A percentile compares a stretch with the other conserved stretches of the same genome.
Conservation (phyloP, 1,140 invertebrate genomes). For the Wasmannia auropunctata region DNA sequence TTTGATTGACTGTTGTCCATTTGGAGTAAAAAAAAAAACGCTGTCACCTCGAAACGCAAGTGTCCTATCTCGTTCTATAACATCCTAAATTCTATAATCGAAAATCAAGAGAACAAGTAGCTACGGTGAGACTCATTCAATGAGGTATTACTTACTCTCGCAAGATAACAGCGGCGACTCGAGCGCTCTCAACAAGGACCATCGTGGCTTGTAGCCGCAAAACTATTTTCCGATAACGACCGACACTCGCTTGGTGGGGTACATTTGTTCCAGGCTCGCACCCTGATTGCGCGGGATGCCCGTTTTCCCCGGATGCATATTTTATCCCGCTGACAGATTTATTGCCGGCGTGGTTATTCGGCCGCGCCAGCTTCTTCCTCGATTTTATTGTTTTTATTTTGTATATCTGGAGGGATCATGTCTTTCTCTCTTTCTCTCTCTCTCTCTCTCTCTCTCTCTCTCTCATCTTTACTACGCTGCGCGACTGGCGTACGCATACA, state of each 20-base stretch:
- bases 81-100: conserved; percentile 7
- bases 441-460: too few species aligned
- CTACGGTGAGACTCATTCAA: conserved; percentile 7
- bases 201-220: conserved; percentile 70
- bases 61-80: neutral
- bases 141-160: conserved; percentile 48
- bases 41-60: neutral
- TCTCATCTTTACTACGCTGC: conserved; percentile 24
- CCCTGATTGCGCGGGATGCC: conserved; percentile 75
- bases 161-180: conserved; percentile 40
- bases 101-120: conserved; percentile 27
- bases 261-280: conserved; percentile 78
- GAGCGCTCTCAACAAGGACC: conserved; percentile 39
- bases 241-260: conserved; percentile 71
- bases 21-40: neutral
- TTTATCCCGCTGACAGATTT: conserved; percentile 79
- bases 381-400: conserved; percentile 76
- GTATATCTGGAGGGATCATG: conserved; percentile 56
- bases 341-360: conserved; percentile 75
- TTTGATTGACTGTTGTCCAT: neutral
- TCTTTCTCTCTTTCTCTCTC: conserved; percentile 60
- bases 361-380: conserved; percentile 72
- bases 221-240: conserved; percentile 81
- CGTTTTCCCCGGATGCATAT: conserved; percentile 77
- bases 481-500: conserved; percentile 33